These are phyloP conservation scores for Monopis laevigella DNA, from an alignment of 2,888 invertebrate genomes.

Conservation along the genomic window DNA sequence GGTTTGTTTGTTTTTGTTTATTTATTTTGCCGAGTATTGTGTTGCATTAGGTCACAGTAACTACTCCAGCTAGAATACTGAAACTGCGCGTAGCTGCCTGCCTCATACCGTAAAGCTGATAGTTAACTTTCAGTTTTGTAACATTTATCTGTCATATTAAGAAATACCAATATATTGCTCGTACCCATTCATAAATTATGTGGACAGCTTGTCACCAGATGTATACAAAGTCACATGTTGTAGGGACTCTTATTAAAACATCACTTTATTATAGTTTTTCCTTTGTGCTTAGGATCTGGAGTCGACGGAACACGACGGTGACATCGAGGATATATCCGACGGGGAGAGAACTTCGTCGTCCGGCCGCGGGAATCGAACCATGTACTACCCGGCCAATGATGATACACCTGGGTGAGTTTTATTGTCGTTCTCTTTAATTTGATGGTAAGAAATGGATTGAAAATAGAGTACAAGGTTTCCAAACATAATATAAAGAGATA, in stretches of 20 bases:
- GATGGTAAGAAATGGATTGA: too few species aligned
- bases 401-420: slow-evolving; percentile 58
- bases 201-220: too few species aligned
- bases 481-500: too few species aligned
- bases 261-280: too few species aligned
- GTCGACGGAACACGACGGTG: slow-evolving; percentile 86
- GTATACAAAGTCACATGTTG: too few species aligned
- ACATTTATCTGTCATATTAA: too few species aligned
- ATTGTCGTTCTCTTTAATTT: too few species aligned
- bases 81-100: slow-evolving; percentile 63
- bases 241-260: too few species aligned
- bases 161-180: too few species aligned
- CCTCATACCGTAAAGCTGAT: slow-evolving; percentile 75
- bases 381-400: slow-evolving; percentile 78
- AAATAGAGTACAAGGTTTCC: too few species aligned
- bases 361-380: slow-evolving; percentile 68
- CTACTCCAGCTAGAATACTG: too few species aligned
- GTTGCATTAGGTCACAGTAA: slow-evolving; percentile 43
- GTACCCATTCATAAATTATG: too few species aligned
- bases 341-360: slow-evolving; percentile 81
- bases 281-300: slow-evolving; percentile 59
- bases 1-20: slow-evolving; percentile 19
- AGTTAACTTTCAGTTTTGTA: slow-evolving; percentile 74
- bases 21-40: slow-evolving; percentile 21
- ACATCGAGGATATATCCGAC: slow-evolving; percentile 87